These are phyloP conservation scores for Halcyon malimbica DNA, from an alignment of 2,113 vertebrate genomes.

Conservation along the genomic window DNA sequence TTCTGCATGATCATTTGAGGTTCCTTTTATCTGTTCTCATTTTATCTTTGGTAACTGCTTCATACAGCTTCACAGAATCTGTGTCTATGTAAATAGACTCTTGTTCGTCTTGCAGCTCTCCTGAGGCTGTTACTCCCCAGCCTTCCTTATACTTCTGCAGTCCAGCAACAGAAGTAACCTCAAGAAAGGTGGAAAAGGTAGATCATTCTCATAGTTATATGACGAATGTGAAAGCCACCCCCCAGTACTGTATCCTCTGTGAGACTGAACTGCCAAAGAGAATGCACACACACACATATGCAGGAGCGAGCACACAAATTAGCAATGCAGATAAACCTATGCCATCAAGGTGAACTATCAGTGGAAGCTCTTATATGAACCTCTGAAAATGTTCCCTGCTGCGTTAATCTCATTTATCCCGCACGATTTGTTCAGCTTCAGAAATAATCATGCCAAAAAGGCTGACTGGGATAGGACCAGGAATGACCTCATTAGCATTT, in stretches of 20 bases:
- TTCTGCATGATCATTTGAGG: background rate
- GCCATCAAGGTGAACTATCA: background rate
- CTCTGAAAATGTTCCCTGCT: background rate
- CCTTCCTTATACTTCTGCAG: background rate
- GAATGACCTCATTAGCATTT: constrained; percentile 57
- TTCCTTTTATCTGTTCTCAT: background rate
- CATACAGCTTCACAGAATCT: background rate
- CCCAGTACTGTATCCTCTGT: background rate
- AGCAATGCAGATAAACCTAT: constrained; percentile 14
- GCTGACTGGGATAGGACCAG: background rate
- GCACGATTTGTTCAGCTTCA: background rate
- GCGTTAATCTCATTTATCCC: background rate
- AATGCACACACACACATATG: background rate
- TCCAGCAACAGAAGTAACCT: background rate
- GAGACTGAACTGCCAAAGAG: background rate
- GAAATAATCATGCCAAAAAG: constrained; percentile 8
- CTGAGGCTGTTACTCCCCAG: background rate
- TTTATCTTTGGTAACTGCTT: background rate
- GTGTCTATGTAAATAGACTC: background rate
- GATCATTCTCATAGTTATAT: background rate
- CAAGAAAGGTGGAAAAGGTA: background rate
- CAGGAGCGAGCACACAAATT: background rate
- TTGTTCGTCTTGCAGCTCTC: background rate
- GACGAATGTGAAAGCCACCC: background rate
- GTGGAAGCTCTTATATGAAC: background rate